Base-by-base conservation (phyloP, 2,113 vertebrate species). In the Anolis carolinensis region DNA sequence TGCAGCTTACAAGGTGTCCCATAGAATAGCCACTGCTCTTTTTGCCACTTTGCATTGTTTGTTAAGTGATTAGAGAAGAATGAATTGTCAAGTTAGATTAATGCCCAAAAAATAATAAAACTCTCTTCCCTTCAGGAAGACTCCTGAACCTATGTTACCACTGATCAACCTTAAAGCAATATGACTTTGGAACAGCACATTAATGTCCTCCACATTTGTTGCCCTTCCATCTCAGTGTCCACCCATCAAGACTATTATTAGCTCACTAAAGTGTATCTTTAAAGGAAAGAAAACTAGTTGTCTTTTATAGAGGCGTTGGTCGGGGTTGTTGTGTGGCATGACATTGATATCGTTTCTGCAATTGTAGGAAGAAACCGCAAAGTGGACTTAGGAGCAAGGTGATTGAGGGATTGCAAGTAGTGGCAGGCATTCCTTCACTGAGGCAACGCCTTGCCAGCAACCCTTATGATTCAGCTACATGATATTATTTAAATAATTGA, bases 401-500 rank as follows among this genome's bases (percentile, higher is more conserved):
- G 21, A 80, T 6, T 11, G 30, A 70, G n/a, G 6, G 30, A 1
- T 13, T 59, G 14, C 55, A 59, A 59, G 55, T 73, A 67, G 7
- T 27, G 63, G 63, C 63, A 23, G 63, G 63, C 63, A 21, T 67
- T 67, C 63, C 9, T 16, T 34, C 6, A 6, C 13, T 7, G 30
- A 62, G 72, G 20, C 2, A 62, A 44, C 32, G 39, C 39, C 55
- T 65, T 6, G 14, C 81, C 55, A 27, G 23, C 62, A 73, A 21
- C 21, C 13, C 7, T 65, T 44, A 44, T 34, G 14, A 52, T 30
- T 74, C 21, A 36, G 79, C 32, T 34, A 21, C 30, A 62, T 20
- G n/a, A 34, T 74, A 2, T 81, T 68, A 30, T 36, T 23, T 62
- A 52, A 81, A 74, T 67, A 81, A 86, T 72, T 71, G 30, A 85